phyloP scores from a whole-genome alignment of 2,797 vertebrate species.

The Sebastes diploproa region DNA sequence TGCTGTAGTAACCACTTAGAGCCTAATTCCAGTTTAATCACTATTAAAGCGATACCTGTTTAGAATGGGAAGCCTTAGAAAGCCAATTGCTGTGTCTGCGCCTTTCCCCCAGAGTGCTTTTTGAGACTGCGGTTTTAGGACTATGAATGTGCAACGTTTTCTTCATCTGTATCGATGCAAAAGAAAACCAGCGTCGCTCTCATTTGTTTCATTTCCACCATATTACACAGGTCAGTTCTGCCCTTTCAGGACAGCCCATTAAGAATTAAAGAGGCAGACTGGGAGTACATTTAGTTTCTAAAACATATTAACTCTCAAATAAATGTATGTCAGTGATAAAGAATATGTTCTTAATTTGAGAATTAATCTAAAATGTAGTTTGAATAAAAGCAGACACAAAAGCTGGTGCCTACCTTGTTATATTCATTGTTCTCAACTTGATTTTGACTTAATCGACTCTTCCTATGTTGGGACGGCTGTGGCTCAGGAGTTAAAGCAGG shows the following conservation, averaged over 20 bases:
- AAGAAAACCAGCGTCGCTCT: neutral
- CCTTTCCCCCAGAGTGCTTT: neutral
- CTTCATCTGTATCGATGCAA: neutral
- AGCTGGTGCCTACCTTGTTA: neutral
- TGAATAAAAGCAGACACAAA: neutral
- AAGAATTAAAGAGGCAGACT: neutral
- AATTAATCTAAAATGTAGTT: neutral
- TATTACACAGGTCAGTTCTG: neutral
- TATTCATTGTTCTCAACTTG: neutral
- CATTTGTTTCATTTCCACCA: neutral
- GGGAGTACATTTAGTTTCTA: neutral
- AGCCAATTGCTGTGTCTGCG: constrained; percentile 34
- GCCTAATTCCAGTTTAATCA: constrained; percentile 62
- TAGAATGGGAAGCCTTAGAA: constrained; percentile 21
- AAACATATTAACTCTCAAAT: neutral
- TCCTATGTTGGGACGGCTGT: too few species aligned
- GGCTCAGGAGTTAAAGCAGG: too few species aligned
- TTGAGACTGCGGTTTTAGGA: neutral
- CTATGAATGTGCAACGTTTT: neutral
- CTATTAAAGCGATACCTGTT: constrained; percentile 65
- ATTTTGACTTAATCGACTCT: too few species aligned
- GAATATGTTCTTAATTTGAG: neutral
- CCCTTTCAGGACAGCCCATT: neutral
- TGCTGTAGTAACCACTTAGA: constrained; percentile 35
- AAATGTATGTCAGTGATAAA: neutral